phyloP scores from a whole-genome alignment of 1,140 invertebrate species.

The Whitmania pigra region DNA sequence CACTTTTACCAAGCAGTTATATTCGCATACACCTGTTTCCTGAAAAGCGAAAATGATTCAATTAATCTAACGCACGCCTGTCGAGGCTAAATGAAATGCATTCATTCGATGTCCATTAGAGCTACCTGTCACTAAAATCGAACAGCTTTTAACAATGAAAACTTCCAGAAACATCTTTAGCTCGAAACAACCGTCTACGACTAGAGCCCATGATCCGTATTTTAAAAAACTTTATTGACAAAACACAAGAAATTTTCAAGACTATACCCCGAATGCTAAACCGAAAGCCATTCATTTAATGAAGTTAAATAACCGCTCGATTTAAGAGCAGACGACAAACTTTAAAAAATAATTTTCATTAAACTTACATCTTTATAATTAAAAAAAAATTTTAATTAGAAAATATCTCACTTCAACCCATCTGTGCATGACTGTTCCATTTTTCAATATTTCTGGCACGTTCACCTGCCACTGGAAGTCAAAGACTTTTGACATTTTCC shows the following conservation, averaged over 20 bases:
- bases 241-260: background rate
- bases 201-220: background rate
- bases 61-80: conserved; percentile 4
- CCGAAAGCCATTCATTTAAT: background rate
- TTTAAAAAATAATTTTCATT: too few relatives aligned
- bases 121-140: too few relatives aligned
- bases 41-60: conserved; percentile 30
- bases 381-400: background rate
- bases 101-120: too few relatives aligned
- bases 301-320: too few relatives aligned
- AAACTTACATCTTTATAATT: background rate
- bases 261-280: background rate
- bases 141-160: too few relatives aligned
- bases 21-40: conserved; percentile 77
- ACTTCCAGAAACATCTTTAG: too few relatives aligned
- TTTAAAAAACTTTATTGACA: background rate
- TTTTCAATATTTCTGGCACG: conserved; percentile 70
- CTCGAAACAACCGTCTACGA: too few relatives aligned
- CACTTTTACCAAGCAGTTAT: conserved; percentile 78
- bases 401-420: conserved; percentile 67
- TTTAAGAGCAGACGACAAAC: too few relatives aligned
- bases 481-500: conserved; percentile 75
- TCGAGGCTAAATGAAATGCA: conserved; percentile 18
- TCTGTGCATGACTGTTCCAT: conserved; percentile 74
- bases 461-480: conserved; percentile 94